These are phyloP conservation scores for Invenusta paracnida DNA, from an alignment of 2,888 invertebrate species.

Conservation along the genomic window DNA sequence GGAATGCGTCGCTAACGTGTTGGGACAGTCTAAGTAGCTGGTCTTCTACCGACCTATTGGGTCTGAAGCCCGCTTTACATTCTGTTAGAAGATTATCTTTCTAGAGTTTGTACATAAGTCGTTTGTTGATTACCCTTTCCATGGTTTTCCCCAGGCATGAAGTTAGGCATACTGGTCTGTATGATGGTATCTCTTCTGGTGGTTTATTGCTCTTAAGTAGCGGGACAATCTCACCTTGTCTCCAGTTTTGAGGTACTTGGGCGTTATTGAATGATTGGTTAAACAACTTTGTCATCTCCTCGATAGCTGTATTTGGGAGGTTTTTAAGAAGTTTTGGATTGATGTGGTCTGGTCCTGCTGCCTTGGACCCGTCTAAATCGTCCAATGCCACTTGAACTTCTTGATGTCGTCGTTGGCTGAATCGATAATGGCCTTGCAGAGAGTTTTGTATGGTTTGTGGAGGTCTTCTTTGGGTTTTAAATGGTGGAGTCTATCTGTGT, in stretches of 20 bases:
- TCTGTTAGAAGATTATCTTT: too few species aligned
- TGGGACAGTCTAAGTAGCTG: neutral
- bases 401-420: slow-evolving; percentile 9
- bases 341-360: neutral
- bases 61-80: neutral
- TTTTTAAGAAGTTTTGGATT: neutral
- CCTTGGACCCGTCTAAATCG: too few species aligned
- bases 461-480: neutral
- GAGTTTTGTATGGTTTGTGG: neutral
- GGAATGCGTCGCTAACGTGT: neutral
- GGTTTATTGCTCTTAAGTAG: neutral
- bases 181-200: neutral
- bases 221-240: neutral
- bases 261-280: neutral
- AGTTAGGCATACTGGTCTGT: neutral
- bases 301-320: neutral
- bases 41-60: neutral
- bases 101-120: neutral
- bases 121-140: neutral
- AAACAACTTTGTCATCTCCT: neutral
- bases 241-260: neutral
- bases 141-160: neutral
- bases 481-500: neutral
- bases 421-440: slow-evolving; percentile 29
- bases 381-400: too few species aligned